Conservation (phyloP, 1,140 invertebrate genomes). For the Teleogryllus occipitalis region DNA sequence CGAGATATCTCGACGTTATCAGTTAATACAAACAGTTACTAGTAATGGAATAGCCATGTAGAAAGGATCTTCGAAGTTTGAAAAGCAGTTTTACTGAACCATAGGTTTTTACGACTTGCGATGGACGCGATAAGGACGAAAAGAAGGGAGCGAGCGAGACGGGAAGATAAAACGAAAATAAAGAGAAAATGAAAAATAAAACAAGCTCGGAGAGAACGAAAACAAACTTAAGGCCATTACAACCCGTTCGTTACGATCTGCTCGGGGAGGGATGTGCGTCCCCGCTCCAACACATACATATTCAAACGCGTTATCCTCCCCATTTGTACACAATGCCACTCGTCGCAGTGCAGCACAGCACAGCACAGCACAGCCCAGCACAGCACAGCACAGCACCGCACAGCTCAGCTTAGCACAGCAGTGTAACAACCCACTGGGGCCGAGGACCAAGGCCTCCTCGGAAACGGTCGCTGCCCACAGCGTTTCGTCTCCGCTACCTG, state of each 20-base stretch:
- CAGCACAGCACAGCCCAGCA: neutral
- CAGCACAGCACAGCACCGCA: no score
- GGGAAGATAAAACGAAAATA: neutral
- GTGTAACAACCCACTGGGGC: no score
- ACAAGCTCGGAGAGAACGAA: neutral
- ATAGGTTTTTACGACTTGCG: neutral
- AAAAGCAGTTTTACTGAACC: neutral
- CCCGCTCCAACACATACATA: neutral
- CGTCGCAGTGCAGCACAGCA: neutral
- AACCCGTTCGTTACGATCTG: neutral
- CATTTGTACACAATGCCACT: neutral
- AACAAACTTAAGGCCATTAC: neutral
- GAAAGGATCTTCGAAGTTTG: slow-evolving; percentile 4
- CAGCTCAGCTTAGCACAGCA: no score
- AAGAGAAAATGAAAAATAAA: neutral
- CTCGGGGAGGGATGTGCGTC: neutral
- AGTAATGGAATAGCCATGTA: slow-evolving; percentile 4
- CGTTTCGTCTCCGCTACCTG: no score
- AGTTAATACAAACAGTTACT: slow-evolving; percentile 5
- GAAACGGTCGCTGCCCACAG: no score
- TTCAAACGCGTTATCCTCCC: neutral
- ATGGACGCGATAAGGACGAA: neutral
- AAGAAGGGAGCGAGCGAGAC: neutral
- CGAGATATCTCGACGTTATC: neutral
- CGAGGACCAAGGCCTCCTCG: no score